Percentiles rank a stretch among this genome's conserved stretches.
phyloP scores from a whole-genome alignment of 2,797 vertebrate species.

The Podarcis lilfordi region DNA sequence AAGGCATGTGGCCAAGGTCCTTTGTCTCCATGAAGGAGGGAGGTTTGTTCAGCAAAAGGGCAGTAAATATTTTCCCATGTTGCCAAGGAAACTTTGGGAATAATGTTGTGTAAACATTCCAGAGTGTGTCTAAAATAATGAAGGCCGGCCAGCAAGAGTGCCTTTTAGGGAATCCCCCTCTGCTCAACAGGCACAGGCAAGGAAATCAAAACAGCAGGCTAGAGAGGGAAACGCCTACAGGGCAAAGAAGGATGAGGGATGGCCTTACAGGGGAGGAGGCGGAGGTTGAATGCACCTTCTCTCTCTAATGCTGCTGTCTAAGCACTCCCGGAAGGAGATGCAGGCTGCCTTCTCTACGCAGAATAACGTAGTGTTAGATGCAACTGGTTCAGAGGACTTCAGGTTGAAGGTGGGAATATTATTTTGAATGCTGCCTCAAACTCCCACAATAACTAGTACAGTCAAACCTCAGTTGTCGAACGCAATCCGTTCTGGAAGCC shows the following conservation, averaged over 20 bases:
- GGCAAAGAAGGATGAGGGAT: background rate
- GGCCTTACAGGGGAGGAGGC: no score
- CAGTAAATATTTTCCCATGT: conserved; percentile 86
- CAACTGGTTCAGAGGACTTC: no score
- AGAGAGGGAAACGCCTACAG: background rate
- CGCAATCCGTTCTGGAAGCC: no score
- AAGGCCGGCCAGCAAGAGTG: conserved; percentile 13
- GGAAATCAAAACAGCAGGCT: background rate
- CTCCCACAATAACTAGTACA: no score
- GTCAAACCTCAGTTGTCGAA: no score
- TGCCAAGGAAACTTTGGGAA: conserved; percentile 84
- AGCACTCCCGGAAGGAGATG: background rate
- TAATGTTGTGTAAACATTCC: conserved; percentile 82
- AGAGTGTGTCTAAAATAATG: conserved; percentile 1
- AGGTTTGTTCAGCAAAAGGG: conserved; percentile 13
- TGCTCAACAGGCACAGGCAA: background rate
- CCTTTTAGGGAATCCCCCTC: conserved; percentile 44
- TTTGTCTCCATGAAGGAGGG: conserved; percentile 21
- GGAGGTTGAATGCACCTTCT: background rate
- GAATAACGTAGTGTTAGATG: background rate
- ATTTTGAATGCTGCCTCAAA: background rate
- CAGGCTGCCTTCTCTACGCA: background rate
- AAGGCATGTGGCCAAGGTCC: background rate
- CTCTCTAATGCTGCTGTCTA: no score
- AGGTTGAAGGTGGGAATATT: background rate